Percentiles rank a stretch among this genome's conserved stretches.
Conservation (phyloP, 2,113 vertebrate genomes). For the Scytalopus superciliaris region DNA sequence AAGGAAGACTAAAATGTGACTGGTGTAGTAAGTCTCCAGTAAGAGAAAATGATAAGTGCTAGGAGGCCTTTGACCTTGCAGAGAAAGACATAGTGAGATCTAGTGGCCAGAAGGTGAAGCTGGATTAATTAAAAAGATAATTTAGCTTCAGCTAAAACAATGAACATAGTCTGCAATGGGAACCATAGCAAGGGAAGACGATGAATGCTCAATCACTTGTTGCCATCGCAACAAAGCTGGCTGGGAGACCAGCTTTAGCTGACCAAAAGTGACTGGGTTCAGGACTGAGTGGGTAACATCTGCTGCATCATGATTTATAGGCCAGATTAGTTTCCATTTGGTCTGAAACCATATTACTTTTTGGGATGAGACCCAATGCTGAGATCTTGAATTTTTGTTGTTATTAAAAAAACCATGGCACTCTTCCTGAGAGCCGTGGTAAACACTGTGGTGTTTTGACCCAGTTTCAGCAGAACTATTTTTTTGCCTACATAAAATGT, state of each 20-base stretch:
- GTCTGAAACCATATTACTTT: background rate
- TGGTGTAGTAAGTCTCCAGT: background rate
- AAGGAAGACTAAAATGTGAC: background rate
- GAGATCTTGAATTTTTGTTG: constrained; percentile 27
- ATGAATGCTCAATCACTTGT: background rate
- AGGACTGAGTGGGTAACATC: background rate
- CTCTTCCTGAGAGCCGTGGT: constrained; percentile 13
- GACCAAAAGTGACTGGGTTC: background rate
- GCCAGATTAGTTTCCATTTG: background rate
- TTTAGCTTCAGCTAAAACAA: background rate
- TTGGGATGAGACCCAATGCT: constrained; percentile 41
- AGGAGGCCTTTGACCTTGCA: background rate
- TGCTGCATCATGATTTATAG: background rate
- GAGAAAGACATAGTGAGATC: background rate
- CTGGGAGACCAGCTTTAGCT: background rate
- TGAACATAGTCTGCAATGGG: background rate
- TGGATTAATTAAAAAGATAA: background rate
- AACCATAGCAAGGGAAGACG: background rate
- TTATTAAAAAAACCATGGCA: constrained; percentile 36
- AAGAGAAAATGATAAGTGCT: background rate
- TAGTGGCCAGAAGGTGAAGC: background rate
- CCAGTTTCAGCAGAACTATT: constrained; percentile 4
- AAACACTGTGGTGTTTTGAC: constrained; percentile 28
- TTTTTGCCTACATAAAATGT: background rate
- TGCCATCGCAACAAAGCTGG: background rate